phyloP scores from a whole-genome alignment of 2,797 vertebrate genomes.

The Podarcis siculus region DNA sequence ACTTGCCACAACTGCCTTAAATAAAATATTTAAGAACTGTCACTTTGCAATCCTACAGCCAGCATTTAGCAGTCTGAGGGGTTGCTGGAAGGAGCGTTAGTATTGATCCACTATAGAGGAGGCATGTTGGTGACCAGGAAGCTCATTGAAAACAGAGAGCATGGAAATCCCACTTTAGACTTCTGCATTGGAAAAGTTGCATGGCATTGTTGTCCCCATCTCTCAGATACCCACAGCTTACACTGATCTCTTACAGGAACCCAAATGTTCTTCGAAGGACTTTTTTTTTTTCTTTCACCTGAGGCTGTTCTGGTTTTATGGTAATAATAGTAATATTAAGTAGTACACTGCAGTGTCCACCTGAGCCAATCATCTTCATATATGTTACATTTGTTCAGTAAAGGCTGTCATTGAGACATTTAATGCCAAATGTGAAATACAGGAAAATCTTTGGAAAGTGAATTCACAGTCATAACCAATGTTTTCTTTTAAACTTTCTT shows the following conservation, averaged over 20 bases:
- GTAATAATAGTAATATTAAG: background rate
- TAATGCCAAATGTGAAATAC: background rate
- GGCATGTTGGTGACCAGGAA: background rate
- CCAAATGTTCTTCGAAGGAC: background rate
- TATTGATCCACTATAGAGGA: no score
- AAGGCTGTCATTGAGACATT: background rate
- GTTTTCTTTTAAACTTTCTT: constrained; percentile 60
- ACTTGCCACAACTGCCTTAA: no score
- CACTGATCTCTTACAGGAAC: background rate
- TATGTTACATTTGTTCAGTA: background rate
- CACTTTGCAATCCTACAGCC: background rate
- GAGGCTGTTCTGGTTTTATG: constrained; percentile 2
- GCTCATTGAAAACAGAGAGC: background rate
- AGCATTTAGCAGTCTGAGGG: background rate
- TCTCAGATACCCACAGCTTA: background rate
- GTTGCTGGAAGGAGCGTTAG: background rate
- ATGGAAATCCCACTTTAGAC: background rate
- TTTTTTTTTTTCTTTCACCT: background rate
- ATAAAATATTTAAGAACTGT: no score
- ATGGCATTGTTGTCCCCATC: background rate
- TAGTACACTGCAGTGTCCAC: background rate
- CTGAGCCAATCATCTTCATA: background rate
- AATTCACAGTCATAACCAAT: constrained; percentile 17
- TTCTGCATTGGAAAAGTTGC: background rate
- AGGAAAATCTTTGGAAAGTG: background rate